Conservation (phyloP, 2,888 invertebrate species). For the Biston stratarius region DNA sequence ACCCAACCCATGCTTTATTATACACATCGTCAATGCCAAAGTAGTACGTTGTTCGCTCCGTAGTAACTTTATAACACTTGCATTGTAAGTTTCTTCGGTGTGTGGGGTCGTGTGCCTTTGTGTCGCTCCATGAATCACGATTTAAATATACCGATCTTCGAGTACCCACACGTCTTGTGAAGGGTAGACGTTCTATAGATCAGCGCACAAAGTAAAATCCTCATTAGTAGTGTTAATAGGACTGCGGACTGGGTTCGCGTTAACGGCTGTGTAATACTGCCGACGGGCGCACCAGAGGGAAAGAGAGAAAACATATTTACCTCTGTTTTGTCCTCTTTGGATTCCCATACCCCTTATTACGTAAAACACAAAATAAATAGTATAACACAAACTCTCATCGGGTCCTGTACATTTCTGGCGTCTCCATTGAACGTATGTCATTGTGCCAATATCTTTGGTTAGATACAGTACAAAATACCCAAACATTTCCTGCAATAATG, state of each 20-base stretch:
- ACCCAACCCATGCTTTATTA: too few species aligned
- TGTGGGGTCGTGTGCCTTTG: constrained; percentile 2
- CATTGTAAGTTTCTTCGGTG: neutral
- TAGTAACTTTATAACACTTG: neutral
- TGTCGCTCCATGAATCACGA: constrained; percentile 20
- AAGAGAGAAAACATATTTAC: too few species aligned
- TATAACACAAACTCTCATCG: too few species aligned
- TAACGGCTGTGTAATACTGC: too few species aligned
- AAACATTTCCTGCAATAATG: neutral
- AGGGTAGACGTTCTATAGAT: constrained; percentile 19
- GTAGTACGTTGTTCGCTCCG: too few species aligned
- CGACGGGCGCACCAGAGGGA: too few species aligned
- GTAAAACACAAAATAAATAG: too few species aligned
- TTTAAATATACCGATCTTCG: constrained; percentile 16
- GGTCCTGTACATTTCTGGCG: too few species aligned
- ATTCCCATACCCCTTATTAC: too few species aligned
- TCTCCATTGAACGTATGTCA: too few species aligned
- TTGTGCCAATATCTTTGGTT: neutral
- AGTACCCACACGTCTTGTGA: constrained; percentile 11
- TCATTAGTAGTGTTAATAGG: neutral
- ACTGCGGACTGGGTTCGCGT: too few species aligned
- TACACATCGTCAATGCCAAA: neutral
- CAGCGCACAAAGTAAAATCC: neutral
- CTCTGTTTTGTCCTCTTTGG: too few species aligned
- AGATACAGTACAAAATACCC: neutral